Evolutionary conservation across 1,140 invertebrate genomes (phyloP).

Genomic region (Drosophila virilis): DNA sequence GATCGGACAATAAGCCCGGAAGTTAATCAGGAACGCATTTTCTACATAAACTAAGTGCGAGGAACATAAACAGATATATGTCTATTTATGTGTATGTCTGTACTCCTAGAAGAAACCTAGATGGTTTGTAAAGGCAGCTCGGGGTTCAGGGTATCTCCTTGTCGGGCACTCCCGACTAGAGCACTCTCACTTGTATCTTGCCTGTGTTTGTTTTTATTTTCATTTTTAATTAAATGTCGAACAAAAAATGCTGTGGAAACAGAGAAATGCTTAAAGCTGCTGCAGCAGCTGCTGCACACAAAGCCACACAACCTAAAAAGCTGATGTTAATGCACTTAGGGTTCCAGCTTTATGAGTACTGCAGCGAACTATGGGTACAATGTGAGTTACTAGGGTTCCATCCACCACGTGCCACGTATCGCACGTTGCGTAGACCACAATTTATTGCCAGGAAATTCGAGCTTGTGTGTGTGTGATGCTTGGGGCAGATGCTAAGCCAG

Average conservation of each 20-base stretch:
- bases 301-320: constrained; percentile 35
- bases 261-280: constrained; percentile 20
- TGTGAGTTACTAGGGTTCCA: not conserved
- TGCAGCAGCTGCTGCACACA: constrained; percentile 26
- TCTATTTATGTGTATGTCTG: no score
- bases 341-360: constrained; percentile 44
- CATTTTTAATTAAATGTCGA: constrained; percentile 56
- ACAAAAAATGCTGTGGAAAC: constrained; percentile 7
- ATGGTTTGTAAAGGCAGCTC: no score
- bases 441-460: constrained; percentile 54
- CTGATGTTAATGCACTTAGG: constrained; percentile 54
- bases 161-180: no score
- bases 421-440: constrained; percentile 59
- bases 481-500: constrained; percentile 3
- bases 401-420: constrained; percentile 45
- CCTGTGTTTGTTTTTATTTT: constrained; percentile 6
- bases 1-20: no score
- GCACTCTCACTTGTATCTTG: no score
- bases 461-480: constrained; percentile 2
- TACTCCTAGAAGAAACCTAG: no score
- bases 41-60: no score
- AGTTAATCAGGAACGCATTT: no score
- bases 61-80: no score
- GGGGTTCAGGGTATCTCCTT: no score
- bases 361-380: constrained; percentile 32